Conservation (phyloP, 2,797 vertebrate genomes). For the Parambassis ranga region DNA sequence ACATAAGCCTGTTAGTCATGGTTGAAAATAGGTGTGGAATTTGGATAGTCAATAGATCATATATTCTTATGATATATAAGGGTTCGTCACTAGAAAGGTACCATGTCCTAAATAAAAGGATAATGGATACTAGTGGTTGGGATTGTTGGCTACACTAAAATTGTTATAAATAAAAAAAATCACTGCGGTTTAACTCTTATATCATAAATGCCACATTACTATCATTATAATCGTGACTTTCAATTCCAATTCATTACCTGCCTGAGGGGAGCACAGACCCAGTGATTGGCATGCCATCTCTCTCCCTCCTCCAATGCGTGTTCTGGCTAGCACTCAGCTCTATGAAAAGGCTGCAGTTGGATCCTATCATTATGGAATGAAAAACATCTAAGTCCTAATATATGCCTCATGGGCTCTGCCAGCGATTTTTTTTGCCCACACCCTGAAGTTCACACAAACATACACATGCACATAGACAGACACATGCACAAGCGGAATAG, state of each 20-base stretch:
- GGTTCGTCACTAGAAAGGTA: background rate
- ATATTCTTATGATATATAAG: too few relatives aligned
- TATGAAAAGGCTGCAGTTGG: constrained; percentile 57
- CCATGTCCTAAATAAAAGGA: too few relatives aligned
- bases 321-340: constrained; percentile 63
- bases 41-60: constrained; percentile 62
- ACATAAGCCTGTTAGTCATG: constrained; percentile 71
- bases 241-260: constrained; percentile 31
- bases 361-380: constrained; percentile 82
- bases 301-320: constrained; percentile 45
- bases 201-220: constrained; percentile 29
- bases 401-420: constrained; percentile 64
- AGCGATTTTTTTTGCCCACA: constrained; percentile 51
- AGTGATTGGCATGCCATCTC: constrained; percentile 55
- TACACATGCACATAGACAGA: constrained; percentile 3
- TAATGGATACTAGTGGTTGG: too few relatives aligned
- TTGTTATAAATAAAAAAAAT: too few relatives aligned
- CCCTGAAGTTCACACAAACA: constrained; percentile 22
- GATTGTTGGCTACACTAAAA: background rate
- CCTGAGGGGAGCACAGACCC: constrained; percentile 32
- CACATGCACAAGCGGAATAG: constrained; percentile 23
- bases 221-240: constrained; percentile 24
- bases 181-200: constrained; percentile 18
- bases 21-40: constrained; percentile 74
- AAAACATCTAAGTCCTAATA: constrained; percentile 75